Evolutionary conservation across 2,888 invertebrate species (phyloP).

Genomic region (Pyrrhosoma nymphula): DNA sequence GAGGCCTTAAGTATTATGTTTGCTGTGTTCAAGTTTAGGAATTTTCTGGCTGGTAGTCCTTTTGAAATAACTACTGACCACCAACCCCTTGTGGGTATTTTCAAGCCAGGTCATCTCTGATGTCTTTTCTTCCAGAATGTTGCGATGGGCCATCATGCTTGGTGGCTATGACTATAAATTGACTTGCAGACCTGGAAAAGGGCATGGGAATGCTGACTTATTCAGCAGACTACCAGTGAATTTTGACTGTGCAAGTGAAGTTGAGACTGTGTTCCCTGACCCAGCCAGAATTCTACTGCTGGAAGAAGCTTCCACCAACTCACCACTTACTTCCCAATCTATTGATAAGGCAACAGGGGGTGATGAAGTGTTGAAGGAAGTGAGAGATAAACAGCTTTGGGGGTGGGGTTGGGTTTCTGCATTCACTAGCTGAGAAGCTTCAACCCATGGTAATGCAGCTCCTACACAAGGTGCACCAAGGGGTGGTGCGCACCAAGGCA

Average conservation of each 20-base stretch:
- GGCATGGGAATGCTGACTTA: too few relatives aligned
- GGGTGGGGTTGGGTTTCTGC: constrained; percentile 70
- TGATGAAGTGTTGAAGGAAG: not conserved
- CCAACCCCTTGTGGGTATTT: too few relatives aligned
- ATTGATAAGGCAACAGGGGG: not conserved
- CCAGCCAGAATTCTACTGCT: not conserved
- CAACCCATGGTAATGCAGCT: not conserved
- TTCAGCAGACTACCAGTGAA: constrained; percentile 18
- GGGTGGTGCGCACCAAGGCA: too few relatives aligned
- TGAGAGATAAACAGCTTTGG: not conserved
- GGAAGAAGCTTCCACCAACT: not conserved
- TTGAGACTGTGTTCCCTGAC: not conserved
- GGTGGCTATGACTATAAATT: too few relatives aligned
- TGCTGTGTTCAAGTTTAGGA: too few relatives aligned
- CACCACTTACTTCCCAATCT: not conserved
- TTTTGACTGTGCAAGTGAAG: not conserved
- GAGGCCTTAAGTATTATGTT: too few relatives aligned
- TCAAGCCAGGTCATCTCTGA: not conserved
- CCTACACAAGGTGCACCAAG: too few relatives aligned
- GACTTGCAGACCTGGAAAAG: too few relatives aligned
- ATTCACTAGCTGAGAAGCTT: constrained; percentile 71
- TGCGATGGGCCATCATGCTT: not conserved
- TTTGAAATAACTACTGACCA: too few relatives aligned
- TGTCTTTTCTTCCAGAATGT: not conserved
- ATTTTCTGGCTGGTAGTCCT: too few relatives aligned